Conservation (phyloP, 2,113 vertebrate genomes). For the Chaetorhynchus papuensis region DNA sequence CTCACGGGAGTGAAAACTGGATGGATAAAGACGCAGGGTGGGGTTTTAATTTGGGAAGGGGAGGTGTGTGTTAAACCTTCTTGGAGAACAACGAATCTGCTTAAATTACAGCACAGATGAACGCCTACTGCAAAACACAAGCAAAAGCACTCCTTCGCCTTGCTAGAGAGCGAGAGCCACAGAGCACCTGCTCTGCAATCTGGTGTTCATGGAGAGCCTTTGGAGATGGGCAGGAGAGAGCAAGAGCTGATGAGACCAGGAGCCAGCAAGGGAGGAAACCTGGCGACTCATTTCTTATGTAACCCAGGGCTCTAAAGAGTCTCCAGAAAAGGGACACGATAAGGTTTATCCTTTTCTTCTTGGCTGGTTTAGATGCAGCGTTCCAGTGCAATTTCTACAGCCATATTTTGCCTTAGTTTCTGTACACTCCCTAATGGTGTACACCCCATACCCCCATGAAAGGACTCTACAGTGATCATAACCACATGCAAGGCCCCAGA, state of each 20-base stretch:
- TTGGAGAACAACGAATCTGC: background rate
- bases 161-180: background rate
- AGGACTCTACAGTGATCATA: background rate
- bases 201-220: background rate
- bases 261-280: slow-evolving; percentile 10
- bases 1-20: background rate
- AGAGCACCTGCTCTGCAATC: slow-evolving; percentile 39
- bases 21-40: background rate
- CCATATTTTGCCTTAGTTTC: background rate
- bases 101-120: background rate
- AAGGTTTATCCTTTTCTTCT: background rate
- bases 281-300: background rate
- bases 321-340: background rate
- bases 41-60: background rate
- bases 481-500: background rate
- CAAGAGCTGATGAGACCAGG: background rate
- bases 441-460: background rate
- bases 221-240: background rate
- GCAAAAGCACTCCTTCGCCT: background rate
- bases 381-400: background rate
- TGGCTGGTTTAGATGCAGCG: background rate
- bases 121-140: background rate
- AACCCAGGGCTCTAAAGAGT: background rate
- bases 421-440: background rate
- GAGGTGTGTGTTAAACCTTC: background rate